Evolutionary conservation across 2,113 vertebrate species (phyloP).

Genomic region (Acanthisitta chloris): DNA sequence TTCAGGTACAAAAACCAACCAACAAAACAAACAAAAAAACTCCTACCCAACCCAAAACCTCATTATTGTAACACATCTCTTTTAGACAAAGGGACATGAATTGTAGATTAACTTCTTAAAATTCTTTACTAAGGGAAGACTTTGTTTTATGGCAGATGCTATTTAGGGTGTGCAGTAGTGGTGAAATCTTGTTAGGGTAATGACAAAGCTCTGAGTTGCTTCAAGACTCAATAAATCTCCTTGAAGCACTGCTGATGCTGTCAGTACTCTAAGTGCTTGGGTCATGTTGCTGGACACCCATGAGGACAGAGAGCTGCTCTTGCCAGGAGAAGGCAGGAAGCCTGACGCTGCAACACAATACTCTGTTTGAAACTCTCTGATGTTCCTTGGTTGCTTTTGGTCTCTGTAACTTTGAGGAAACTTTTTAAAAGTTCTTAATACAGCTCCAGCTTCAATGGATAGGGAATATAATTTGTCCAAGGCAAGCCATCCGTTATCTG

Average conservation of each 20-base stretch:
- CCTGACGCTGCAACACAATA: accelerated
- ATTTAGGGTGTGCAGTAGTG: background rate
- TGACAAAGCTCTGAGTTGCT: background rate
- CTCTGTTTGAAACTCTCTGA: background rate
- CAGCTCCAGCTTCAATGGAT: background rate
- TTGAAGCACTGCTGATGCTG: background rate
- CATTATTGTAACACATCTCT: background rate
- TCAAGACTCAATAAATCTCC: background rate
- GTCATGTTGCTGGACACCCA: background rate
- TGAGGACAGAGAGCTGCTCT: background rate
- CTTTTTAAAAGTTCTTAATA: conserved; percentile 11
- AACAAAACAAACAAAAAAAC: background rate
- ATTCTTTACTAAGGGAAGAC: background rate
- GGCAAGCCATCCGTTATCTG: conserved; percentile 40
- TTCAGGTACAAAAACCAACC: background rate
- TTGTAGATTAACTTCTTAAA: background rate
- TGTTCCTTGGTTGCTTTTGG: conserved; percentile 3
- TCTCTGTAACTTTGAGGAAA: background rate
- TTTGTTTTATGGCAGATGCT: background rate
- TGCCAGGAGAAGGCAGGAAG: background rate
- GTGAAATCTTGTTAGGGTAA: background rate
- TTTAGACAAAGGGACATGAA: background rate
- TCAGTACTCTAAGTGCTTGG: background rate
- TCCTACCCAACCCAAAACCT: background rate
- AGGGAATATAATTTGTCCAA: background rate